phyloP scores from a whole-genome alignment of 2,113 vertebrate species.

The Odocoileus hemionus region DNA sequence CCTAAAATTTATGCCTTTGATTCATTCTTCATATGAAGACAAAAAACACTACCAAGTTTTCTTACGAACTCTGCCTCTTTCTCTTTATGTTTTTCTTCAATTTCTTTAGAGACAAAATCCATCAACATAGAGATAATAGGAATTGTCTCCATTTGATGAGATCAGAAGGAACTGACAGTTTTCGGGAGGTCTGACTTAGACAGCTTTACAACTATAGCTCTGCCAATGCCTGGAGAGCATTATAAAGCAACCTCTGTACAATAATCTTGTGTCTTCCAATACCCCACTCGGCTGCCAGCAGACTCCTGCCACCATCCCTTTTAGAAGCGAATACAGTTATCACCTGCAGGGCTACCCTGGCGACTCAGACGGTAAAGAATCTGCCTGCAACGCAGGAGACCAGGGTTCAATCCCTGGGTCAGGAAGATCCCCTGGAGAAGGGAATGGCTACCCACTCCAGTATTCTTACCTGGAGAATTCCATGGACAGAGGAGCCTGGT shows the following conservation, averaged over 20 bases:
- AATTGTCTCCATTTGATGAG: background rate
- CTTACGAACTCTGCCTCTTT: background rate
- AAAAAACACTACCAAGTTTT: background rate
- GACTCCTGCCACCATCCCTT: constrained; percentile 73
- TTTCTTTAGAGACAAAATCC: background rate
- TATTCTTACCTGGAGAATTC: background rate
- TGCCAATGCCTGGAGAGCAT: constrained; percentile 88
- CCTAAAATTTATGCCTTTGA: background rate
- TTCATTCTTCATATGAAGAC: background rate
- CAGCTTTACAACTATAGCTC: constrained; percentile 85
- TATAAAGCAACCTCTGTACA: constrained; percentile 86
- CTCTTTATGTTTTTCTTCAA: background rate
- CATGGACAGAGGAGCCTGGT: background rate
- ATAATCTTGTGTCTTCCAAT: constrained; percentile 83
- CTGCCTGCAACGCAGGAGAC: background rate
- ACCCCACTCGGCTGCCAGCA: constrained; percentile 91
- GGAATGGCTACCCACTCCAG: background rate
- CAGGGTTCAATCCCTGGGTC: background rate
- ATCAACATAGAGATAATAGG: background rate
- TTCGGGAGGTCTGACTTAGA: constrained; percentile 58
- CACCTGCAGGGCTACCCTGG: background rate
- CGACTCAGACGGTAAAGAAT: background rate
- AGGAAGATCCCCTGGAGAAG: background rate
- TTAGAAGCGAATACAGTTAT: background rate
- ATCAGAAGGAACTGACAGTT: constrained; percentile 32